Evolutionary conservation across 2,113 vertebrate genomes (phyloP).

Genomic region (Ceuthmochares aereus): DNA sequence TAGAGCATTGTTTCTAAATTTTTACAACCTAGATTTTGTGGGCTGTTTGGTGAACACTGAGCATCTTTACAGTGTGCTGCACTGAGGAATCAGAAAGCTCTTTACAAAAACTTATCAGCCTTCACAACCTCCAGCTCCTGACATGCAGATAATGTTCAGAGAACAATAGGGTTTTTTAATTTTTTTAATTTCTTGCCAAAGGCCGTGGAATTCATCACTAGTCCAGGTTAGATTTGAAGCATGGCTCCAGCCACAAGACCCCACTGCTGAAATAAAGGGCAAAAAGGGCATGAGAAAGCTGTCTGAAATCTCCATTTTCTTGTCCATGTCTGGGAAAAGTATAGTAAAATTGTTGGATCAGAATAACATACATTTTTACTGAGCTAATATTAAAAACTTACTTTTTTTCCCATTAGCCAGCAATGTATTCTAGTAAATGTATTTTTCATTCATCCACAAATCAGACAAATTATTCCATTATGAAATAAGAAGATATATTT

Average conservation of each 20-base stretch:
- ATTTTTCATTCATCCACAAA: neutral
- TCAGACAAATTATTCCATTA: neutral
- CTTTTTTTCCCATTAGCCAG: neutral
- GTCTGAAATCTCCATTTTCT: neutral
- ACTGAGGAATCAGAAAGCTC: neutral
- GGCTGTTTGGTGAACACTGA: neutral
- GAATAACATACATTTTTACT: neutral
- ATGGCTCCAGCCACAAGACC: neutral
- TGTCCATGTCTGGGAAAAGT: neutral
- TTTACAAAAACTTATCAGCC: neutral
- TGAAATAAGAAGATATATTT: constrained; percentile 8
- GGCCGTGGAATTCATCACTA: neutral
- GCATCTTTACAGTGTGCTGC: neutral
- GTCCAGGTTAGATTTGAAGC: neutral
- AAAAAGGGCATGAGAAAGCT: neutral
- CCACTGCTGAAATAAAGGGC: neutral
- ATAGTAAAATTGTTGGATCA: neutral
- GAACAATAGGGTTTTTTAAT: neutral
- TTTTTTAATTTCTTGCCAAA: neutral
- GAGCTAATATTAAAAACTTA: neutral
- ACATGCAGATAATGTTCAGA: neutral
- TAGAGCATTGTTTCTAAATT: neutral
- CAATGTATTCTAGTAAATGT: neutral
- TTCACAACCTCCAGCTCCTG: neutral
- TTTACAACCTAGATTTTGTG: neutral